Evolutionary conservation across 1,140 invertebrate species (phyloP), one percentile per base, ranked within the genome.

Genomic region (Hyposmocoma kahamanoa): DNA sequence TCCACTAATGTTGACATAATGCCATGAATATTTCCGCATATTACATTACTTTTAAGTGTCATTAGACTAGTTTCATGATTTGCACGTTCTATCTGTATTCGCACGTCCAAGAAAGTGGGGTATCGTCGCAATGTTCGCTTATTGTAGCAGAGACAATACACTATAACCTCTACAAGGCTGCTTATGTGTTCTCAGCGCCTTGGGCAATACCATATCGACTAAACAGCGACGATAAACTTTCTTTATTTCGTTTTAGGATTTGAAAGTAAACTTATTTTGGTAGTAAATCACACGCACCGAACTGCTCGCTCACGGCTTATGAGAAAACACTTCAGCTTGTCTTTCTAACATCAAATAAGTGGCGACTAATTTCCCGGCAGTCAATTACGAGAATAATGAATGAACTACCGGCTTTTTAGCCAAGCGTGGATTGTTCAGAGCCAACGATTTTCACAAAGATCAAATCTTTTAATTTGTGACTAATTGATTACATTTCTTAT

Each of bases 81-180:
- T 36, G 11, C 11, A 36, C 13, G 18, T 36, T 15, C 3, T 36
- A 36, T 36, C 32, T 36, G 10, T 11, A 26, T n/a, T n/a, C n/a
- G n/a, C n/a, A n/a, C n/a, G n/a, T n/a, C n/a, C 15, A 36, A 36
- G 32, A 36, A 41, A 41, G 38, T 41, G n/a, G 38, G 38, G 38
- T 41, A 13, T 6, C 2, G 38, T 21, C 20, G 38, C 38, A 41
- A 41, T 41, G 9, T 9, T 41, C 19, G 38, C 34, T 38, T 19
- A 38, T 21, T 41, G 19, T 41, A 6, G 38, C 17, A 8, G 15
- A 41, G 38, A 41, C 38, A 41, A 41, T 41, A 21, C 38, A 10
- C 38, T 13, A 21, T 41, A 41, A 41, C 38, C 18, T 41, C 19
- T 22, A 21, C 11, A 41, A 21, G 38, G 38, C 20, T 18, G 20